These are phyloP conservation scores for Cephalotes varians DNA, from an alignment of 2,888 invertebrate genomes.

Conservation along the genomic window DNA sequence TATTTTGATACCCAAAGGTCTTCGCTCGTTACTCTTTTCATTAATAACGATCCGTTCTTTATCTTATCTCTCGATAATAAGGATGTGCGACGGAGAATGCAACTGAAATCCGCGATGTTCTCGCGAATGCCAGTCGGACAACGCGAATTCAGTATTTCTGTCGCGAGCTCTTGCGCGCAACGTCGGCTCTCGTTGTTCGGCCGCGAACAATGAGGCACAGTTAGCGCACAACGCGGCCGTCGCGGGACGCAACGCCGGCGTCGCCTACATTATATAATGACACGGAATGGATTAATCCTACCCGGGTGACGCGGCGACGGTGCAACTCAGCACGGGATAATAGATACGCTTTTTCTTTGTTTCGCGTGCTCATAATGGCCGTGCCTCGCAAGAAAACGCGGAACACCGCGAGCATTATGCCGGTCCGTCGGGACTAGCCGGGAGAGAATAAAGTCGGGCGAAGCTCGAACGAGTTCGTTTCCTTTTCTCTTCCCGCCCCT, in stretches of 20 bases:
- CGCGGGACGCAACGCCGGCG: constrained; percentile 36
- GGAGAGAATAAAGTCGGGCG: constrained; percentile 68
- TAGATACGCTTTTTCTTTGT: constrained; percentile 77
- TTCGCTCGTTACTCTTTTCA: background rate
- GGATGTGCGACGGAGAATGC: background rate
- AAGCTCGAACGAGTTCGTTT: constrained; percentile 73
- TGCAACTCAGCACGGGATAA: constrained; percentile 74
- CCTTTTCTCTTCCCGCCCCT: constrained; percentile 64
- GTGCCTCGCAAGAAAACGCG: constrained; percentile 77
- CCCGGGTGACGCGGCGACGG: constrained; percentile 57
- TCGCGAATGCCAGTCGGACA: constrained; percentile 9
- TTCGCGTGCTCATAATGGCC: constrained; percentile 74
- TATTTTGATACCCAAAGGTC: background rate
- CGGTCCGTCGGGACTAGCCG: constrained; percentile 73
- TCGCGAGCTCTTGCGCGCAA: constrained; percentile 30
- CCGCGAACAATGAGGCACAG: constrained; percentile 61
- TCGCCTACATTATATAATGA: constrained; percentile 73
- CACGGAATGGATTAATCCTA: constrained; percentile 77
- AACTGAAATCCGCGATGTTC: constrained; percentile 15
- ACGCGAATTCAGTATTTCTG: constrained; percentile 23
- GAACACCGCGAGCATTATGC: constrained; percentile 75
- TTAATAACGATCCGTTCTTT: background rate
- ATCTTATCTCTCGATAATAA: background rate
- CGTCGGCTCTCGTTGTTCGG: constrained; percentile 52
- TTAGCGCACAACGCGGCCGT: constrained; percentile 61